Percentiles rank a stretch among this genome's conserved stretches.
Conservation (phyloP, 2,113 vertebrate species). For the Cyphomyrus discorhynchus region DNA sequence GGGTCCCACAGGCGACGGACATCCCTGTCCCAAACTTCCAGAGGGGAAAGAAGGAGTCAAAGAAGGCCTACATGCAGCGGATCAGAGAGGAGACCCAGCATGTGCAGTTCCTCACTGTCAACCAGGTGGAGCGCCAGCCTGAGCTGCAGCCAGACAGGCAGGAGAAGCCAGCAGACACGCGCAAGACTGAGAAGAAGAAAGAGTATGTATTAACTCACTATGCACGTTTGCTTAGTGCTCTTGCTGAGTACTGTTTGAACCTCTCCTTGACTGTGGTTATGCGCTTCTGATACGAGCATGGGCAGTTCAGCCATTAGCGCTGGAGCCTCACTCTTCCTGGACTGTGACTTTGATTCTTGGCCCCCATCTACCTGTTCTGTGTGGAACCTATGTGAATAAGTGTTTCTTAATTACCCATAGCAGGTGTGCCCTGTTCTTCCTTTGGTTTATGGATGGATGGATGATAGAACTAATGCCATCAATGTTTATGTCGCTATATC, state of each 20-base stretch:
- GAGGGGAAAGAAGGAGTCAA: conserved; percentile 59
- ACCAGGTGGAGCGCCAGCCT: conserved; percentile 68
- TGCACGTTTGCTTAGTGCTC: neutral
- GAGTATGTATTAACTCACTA: conserved; percentile 59
- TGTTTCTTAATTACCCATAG: neutral
- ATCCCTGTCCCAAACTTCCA: conserved; percentile 69
- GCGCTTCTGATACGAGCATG: neutral
- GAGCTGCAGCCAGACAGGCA: conserved; percentile 57
- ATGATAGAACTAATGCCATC: neutral
- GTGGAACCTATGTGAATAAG: neutral
- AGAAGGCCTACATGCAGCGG: conserved; percentile 60
- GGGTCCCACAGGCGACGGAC: conserved; percentile 32
- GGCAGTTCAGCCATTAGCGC: neutral
- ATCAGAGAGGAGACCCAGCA: conserved; percentile 75
- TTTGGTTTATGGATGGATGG: neutral
- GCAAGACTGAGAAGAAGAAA: conserved; percentile 74
- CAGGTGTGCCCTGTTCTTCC: neutral
- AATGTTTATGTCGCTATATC: neutral
- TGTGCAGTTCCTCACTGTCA: conserved; percentile 73
- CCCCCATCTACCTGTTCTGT: neutral
- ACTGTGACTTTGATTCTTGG: neutral
- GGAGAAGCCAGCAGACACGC: conserved; percentile 35
- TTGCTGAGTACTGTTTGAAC: neutral
- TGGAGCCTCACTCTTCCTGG: neutral
- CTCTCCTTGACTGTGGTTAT: neutral